These are phyloP conservation scores for Dicyrtoma fusca DNA, from an alignment of 2,888 invertebrate species.

Conservation along the genomic window DNA sequence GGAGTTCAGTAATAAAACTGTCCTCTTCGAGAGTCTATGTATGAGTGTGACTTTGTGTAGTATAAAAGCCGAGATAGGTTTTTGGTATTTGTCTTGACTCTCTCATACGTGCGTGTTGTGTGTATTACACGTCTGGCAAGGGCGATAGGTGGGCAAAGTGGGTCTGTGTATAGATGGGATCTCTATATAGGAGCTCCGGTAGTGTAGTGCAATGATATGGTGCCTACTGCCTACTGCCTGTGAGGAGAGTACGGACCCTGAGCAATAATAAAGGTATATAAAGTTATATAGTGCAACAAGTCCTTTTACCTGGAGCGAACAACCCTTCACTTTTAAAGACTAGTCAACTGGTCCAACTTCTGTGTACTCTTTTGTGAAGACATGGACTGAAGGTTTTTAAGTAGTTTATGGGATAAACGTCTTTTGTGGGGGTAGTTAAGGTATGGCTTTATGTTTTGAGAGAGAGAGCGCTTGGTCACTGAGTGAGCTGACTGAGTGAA, in stretches of 20 bases:
- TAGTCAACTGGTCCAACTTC: constrained; percentile 7
- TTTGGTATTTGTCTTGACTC: too few species aligned
- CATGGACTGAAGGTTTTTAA: constrained; percentile 16
- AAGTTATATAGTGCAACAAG: constrained; percentile 19
- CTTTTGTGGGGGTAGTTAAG: constrained; percentile 31
- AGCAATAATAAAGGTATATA: constrained; percentile 15
- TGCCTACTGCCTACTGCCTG: too few species aligned
- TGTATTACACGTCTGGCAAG: constrained; percentile 11
- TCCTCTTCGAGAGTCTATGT: constrained; percentile 16
- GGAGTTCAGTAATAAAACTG: constrained; percentile 30
- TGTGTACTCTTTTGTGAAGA: constrained; percentile 11
- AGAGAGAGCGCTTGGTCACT: too few species aligned
- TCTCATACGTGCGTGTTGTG: too few species aligned
- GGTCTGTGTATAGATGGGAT: too few species aligned
- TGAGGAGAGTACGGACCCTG: constrained; percentile 1
- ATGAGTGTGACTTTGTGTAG: neutral
- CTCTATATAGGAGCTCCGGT: too few species aligned
- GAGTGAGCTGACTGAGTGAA: neutral
- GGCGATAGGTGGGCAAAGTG: too few species aligned
- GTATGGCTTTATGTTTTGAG: constrained; percentile 5
- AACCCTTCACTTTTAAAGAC: constrained; percentile 16
- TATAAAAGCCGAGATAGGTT: neutral
- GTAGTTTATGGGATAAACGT: constrained; percentile 36
- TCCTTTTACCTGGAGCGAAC: constrained; percentile 32
- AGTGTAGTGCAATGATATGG: too few species aligned